Evolutionary conservation across 2,113 vertebrate genomes (phyloP), one percentile per base, ranked within the genome.

Genomic region (Heterocephalus glaber): DNA sequence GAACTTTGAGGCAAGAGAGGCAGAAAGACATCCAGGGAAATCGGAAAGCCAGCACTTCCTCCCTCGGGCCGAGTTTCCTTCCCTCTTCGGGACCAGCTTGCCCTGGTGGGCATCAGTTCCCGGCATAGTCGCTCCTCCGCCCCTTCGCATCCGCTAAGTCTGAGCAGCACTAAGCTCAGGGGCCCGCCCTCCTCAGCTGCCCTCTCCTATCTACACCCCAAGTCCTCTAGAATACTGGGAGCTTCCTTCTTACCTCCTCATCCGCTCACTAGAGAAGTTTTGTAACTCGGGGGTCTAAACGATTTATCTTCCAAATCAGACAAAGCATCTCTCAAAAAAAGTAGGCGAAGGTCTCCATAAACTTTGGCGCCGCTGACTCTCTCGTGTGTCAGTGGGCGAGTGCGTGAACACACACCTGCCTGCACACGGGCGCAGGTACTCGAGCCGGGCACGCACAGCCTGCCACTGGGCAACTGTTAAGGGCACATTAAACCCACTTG

Each of bases 331-430:
- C 58, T 28, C 76, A 41, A 44, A 17, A 17, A 47, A 86, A 92
- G 94, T 82, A 47, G 13, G 11, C 7, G 41, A 12, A 58, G 54
- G 86, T 60, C n/a, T 83, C 82, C 77, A 8, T 63, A 76, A 97
- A 97, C 95, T 97, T 98, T 81, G 91, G 60, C 1, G 61, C 38
- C 28, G 30, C 65, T 3, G 47, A 35, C 41, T 81, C 68, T 33
- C 12, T 17, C 0, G n/a, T 12, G n/a, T 12, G 65, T 61, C 58
- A 0, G 76, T 41, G n/a, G 61, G 60, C 22, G 16, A n/a, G 61
- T 19, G 47, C 35, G 44, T 0, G 74, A 28, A 28, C 47, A 56
- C 95, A 95, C 95, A 91, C 91, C 92, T 89, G 95, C 93, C 77
- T 2, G 91, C 63, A n/a, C 92, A 7, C 11, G 13, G 89, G 76